Percentiles rank a stretch among this genome's conserved stretches.
Evolutionary conservation across 2,113 vertebrate genomes (phyloP).

Genomic region (Corythoichthys intestinalis): DNA sequence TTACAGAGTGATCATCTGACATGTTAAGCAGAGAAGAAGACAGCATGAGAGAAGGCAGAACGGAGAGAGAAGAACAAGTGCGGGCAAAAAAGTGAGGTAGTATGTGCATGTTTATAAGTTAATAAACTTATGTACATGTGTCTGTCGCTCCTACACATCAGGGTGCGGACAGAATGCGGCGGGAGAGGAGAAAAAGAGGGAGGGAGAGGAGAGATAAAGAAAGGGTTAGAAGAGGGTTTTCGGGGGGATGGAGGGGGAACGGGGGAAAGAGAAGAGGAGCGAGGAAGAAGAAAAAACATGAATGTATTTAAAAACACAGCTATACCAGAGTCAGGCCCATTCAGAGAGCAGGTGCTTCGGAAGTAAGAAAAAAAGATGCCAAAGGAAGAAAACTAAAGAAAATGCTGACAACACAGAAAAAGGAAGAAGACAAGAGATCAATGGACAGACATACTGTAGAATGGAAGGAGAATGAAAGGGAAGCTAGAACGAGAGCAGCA

Average conservation of each 20-base stretch:
- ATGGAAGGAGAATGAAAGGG: slow-evolving; percentile 65
- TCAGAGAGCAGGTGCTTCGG: slow-evolving; percentile 58
- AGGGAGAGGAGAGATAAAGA: slow-evolving; percentile 41
- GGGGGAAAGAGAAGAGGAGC: slow-evolving; percentile 61
- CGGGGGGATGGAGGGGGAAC: slow-evolving; percentile 42
- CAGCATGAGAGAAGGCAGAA: slow-evolving; percentile 67
- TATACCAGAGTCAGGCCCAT: slow-evolving; percentile 68
- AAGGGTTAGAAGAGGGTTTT: slow-evolving; percentile 59
- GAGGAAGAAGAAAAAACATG: slow-evolving; percentile 75
- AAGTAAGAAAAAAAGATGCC: slow-evolving; percentile 26
- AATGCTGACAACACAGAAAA: slow-evolving; percentile 58
- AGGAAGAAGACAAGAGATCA: slow-evolving; percentile 54
- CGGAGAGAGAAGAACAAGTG: slow-evolving; percentile 53
- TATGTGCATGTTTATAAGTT: slow-evolving; percentile 72
- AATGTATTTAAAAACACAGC: slow-evolving; percentile 73
- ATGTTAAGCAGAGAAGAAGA: slow-evolving; percentile 65
- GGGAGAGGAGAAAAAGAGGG: slow-evolving; percentile 51
- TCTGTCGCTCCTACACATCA: slow-evolving; percentile 72
- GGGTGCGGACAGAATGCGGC: slow-evolving; percentile 71
- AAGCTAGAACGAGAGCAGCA: slow-evolving; percentile 58
- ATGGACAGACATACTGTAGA: slow-evolving; percentile 53
- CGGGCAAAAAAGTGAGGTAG: slow-evolving; percentile 68
- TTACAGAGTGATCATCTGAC: slow-evolving; percentile 66
- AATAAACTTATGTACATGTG: slow-evolving; percentile 75
- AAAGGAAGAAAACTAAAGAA: slow-evolving; percentile 1